These are phyloP conservation scores for Mimachlamys varia DNA, from an alignment of 2,888 invertebrate genomes.

Conservation along the genomic window DNA sequence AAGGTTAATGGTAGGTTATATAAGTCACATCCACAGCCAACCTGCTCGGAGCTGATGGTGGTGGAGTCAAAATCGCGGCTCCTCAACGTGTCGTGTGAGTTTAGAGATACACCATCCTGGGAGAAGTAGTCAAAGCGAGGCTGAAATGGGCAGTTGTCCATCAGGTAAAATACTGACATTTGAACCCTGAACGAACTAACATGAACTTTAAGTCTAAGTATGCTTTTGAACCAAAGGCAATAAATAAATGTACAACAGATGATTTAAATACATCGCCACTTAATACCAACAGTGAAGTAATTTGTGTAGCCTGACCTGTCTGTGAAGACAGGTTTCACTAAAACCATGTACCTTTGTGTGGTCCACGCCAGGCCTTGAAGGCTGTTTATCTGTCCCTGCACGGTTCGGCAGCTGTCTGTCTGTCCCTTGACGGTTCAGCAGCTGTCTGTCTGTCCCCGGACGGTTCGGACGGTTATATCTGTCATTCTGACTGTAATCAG, in stretches of 20 bases:
- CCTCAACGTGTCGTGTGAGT: conserved; percentile 43
- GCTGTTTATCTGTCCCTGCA: conserved; percentile 10
- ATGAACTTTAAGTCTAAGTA: neutral
- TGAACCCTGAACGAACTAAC: neutral
- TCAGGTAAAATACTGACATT: neutral
- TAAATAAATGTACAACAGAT: neutral
- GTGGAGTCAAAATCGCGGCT: conserved; percentile 42
- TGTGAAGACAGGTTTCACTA: neutral
- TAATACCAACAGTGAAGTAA: too few relatives aligned
- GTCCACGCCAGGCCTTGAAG: neutral
- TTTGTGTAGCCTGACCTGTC: neutral
- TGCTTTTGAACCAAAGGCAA: neutral
- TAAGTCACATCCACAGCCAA: conserved; percentile 39
- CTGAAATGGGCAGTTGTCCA: conserved; percentile 38
- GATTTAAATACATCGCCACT: neutral
- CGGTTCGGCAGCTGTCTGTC: neutral
- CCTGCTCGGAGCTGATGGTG: conserved; percentile 41
- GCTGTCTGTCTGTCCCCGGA: conserved; percentile 1
- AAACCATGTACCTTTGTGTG: neutral
- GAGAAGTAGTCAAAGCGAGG: conserved; percentile 37
- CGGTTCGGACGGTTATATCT: neutral
- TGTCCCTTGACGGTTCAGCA: neutral
- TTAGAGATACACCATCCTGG: conserved; percentile 41
- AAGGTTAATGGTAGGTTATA: conserved; percentile 11
- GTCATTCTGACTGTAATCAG: neutral